Conservation (phyloP, 2,888 invertebrate species). For the Dicyrtoma fusca region DNA sequence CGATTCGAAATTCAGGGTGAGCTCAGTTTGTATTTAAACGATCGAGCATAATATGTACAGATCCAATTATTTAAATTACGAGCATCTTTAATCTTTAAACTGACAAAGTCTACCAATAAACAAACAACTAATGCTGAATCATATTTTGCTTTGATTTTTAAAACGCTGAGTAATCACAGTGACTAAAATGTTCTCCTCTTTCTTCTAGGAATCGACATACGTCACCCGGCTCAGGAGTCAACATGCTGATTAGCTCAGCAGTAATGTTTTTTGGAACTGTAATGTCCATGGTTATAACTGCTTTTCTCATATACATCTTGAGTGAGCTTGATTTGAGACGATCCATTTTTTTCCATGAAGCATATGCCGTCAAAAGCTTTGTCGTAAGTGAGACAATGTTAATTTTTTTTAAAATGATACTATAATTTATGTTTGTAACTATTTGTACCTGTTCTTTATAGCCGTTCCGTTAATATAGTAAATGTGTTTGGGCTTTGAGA, state of each 20-base stretch:
- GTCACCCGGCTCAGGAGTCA: conserved; percentile 2
- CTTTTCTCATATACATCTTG: conserved; percentile 31
- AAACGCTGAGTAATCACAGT: no score
- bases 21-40: not conserved
- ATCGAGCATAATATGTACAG: not conserved
- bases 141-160: no score
- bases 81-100: no score
- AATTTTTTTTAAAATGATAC: no score
- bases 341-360: conserved; percentile 42
- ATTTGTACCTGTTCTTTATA: not conserved
- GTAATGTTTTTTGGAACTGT: conserved; percentile 39
- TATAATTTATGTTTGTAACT: no score
- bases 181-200: no score
- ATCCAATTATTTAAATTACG: no score
- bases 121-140: no score
- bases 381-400: conserved; percentile 38
- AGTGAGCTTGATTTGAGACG: conserved; percentile 38
- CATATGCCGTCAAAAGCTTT: conserved; percentile 37
- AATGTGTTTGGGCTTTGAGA: not conserved
- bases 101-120: no score
- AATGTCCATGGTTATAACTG: conserved; percentile 24
- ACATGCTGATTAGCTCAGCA: conserved; percentile 18
- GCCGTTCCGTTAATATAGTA: no score
- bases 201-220: conserved; percentile 26
- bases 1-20: conserved; percentile 41